A percentile compares a stretch with the other conserved stretches of the same genome.
Conservation (phyloP, 2,888 invertebrate genomes). For the Lasioglossum pauxillum region DNA sequence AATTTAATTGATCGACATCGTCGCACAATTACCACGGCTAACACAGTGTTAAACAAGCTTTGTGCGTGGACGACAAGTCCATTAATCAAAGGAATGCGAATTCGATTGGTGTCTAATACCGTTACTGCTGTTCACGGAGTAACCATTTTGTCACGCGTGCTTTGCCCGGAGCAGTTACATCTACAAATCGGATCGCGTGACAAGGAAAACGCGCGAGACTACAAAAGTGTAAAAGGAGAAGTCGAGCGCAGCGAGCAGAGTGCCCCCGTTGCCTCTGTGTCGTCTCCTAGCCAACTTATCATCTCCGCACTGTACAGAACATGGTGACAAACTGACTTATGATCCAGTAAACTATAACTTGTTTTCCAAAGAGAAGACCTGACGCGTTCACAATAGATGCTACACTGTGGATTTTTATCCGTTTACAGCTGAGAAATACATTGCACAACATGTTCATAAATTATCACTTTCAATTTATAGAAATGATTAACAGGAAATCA, state of each 20-base stretch:
- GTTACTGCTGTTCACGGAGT: not conserved
- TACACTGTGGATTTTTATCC: not conserved
- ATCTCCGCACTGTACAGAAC: not conserved
- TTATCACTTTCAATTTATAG: not conserved
- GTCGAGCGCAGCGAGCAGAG: not conserved
- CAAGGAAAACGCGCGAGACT: not conserved
- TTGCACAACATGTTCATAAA: not conserved
- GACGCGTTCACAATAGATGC: not conserved
- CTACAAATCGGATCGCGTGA: slow-evolving; percentile 2
- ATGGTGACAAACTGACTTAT: slow-evolving; percentile 8
- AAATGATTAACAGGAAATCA: not conserved
- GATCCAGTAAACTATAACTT: slow-evolving; percentile 4
- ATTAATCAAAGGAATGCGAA: slow-evolving; percentile 1
- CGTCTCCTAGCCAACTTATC: not conserved
- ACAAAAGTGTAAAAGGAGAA: not conserved
- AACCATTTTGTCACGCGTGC: not conserved
- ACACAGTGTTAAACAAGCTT: not conserved
- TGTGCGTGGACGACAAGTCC: not conserved
- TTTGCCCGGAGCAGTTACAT: not conserved
- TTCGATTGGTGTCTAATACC: slow-evolving; percentile 1
- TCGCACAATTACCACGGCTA: not conserved
- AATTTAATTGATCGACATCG: not conserved
- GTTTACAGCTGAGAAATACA: not conserved
- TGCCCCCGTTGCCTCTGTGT: not conserved
- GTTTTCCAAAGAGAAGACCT: not conserved